These are phyloP conservation scores for Sardina pilchardus DNA, from an alignment of 2,113 vertebrate species.

Conservation along the genomic window DNA sequence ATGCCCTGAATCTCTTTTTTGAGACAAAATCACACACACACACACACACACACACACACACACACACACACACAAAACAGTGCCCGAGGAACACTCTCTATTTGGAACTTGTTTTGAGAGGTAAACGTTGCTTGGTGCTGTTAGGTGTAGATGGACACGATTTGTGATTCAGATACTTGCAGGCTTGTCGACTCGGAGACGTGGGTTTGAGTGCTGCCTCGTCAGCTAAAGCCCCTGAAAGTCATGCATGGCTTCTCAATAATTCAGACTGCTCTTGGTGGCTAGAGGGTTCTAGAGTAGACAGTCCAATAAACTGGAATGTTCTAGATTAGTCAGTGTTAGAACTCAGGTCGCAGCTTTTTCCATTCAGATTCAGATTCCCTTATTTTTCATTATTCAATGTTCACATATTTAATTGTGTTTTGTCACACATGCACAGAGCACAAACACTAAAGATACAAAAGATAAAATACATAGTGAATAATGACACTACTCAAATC, in stretches of 20 bases:
- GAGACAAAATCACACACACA: no score
- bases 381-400: neutral
- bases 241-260: neutral
- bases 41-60: no score
- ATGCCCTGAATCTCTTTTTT: no score
- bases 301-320: neutral
- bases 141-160: neutral
- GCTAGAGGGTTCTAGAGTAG: neutral
- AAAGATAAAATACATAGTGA: neutral
- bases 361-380: neutral
- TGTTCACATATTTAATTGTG: neutral
- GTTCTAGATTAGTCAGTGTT: neutral
- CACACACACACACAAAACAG: no score
- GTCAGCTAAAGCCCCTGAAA: neutral
- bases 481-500: neutral
- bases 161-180: neutral
- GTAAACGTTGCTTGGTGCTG: neutral
- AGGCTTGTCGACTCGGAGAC: neutral
- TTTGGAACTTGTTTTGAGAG: no score
- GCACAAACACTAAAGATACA: neutral
- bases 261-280: neutral
- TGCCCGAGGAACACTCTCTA: no score
- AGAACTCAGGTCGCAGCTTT: neutral
- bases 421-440: neutral
- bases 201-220: neutral